These are phyloP conservation scores for Epirrita christyi DNA, from an alignment of 2,888 invertebrate genomes.

Conservation along the genomic window DNA sequence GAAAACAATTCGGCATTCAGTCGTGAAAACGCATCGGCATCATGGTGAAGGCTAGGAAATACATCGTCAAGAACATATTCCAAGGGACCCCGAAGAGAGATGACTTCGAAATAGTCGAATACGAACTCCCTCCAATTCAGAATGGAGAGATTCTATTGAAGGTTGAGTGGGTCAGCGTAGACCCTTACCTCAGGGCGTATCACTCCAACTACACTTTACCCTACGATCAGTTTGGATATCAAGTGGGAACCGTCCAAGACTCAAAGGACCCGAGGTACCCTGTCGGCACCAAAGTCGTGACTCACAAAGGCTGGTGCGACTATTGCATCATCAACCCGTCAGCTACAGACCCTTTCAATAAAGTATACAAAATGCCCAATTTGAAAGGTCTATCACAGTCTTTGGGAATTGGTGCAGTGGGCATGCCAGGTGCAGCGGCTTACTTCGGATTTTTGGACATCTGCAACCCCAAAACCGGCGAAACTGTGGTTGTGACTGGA, in stretches of 20 bases:
- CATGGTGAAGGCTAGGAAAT: constrained; percentile 84
- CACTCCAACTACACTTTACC: constrained; percentile 35
- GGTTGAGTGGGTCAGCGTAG: constrained; percentile 59
- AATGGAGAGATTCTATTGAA: constrained; percentile 78
- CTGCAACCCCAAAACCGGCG: constrained; percentile 88
- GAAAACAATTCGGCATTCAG: constrained; percentile 6
- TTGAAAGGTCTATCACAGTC: constrained; percentile 81
- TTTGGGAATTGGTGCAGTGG: constrained; percentile 86
- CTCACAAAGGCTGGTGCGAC: constrained; percentile 88
- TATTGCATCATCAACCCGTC: constrained; percentile 59
- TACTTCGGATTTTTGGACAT: constrained; percentile 90
- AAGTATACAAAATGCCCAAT: constrained; percentile 77
- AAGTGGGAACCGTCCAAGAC: constrained; percentile 70
- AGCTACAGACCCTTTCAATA: constrained; percentile 33
- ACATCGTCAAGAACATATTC: constrained; percentile 82
- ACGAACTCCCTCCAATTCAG: constrained; percentile 83
- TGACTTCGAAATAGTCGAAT: constrained; percentile 85
- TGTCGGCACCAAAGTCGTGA: constrained; percentile 84
- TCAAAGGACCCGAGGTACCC: constrained; percentile 74
- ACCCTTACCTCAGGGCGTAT: constrained; percentile 57
- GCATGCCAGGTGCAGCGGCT: constrained; percentile 90
- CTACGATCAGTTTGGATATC: constrained; percentile 45
- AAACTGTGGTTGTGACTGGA: constrained; percentile 88
- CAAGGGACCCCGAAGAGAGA: constrained; percentile 84
- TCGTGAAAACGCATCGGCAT: constrained; percentile 18